Base-by-base conservation (phyloP, 2,797 vertebrate species). In the Jordanella pulchra region DNA sequence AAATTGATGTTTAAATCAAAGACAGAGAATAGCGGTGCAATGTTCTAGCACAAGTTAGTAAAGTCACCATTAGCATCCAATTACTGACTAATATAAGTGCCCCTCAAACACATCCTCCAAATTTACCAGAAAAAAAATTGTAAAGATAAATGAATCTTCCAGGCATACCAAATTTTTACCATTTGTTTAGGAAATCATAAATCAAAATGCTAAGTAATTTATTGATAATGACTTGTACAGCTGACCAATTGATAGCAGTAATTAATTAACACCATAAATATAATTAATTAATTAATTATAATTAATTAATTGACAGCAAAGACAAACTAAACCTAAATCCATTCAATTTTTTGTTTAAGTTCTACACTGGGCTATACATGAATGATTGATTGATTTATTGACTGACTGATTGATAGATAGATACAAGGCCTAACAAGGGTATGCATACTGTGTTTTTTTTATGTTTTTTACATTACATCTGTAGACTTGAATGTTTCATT, bases 1-100 rank as follows among this genome's bases (percentile, higher is more conserved):
- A 89, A 92, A 93, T 93, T 89, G 89, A 91, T 90, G 87, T 87
- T 90, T 65, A 81, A 93, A 92, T 93, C 91, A 92, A 90, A 91
- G 87, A 84, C 78, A 66, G 64, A 27, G n/a, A 80, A 75, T 51
- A 63, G 77, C 79, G 83, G 77, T 58, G 73, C 75, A 4, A 77
- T 81, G 86, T 86, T 87, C 79, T 80, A 82, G 81, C 84, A 86
- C 79, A 89, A 82, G 76, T 87, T 84, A 80, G 80, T 89, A 86
- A 87, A 90, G 91, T 90, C 89, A 85, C 90, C 85, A 92, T 92
- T 91, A 91, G 89, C 89, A 89, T 89, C 88, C 83, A 90, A 91
- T 94, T 93, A 93, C 84, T 28, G 69, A 74, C 89, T 92, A 91
- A 93, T 90, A 89, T 75, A 84, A 54, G 81, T 89, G 90, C 91